phyloP scores from a whole-genome alignment of 1,140 invertebrate species.

The Drosophila simulans region DNA sequence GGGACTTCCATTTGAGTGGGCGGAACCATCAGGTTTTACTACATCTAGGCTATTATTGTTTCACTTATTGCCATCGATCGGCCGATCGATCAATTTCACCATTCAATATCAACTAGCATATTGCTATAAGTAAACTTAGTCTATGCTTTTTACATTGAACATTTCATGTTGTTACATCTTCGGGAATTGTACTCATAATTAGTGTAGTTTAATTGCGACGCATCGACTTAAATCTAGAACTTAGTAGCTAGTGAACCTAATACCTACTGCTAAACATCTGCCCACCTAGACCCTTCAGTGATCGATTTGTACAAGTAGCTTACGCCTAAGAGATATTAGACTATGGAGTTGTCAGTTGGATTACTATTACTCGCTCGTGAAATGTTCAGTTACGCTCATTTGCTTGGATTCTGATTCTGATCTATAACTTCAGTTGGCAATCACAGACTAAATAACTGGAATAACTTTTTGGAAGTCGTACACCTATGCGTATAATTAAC shows the following conservation, averaged over 20 bases:
- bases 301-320: conserved; percentile 45
- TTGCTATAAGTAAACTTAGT: conserved; percentile 35
- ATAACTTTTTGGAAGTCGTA: conserved; percentile 70
- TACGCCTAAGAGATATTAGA: conserved; percentile 47
- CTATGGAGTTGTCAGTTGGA: conserved; percentile 39
- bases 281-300: conserved; percentile 72
- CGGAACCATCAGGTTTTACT: conserved; percentile 31
- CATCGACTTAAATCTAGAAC: conserved; percentile 43
- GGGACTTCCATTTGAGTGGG: conserved; percentile 15
- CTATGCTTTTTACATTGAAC: conserved; percentile 53
- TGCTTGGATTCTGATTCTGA: conserved; percentile 55
- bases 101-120: conserved; percentile 17
- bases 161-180: conserved; percentile 65
- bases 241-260: conserved; percentile 62
- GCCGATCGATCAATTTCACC: conserved; percentile 45
- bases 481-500: conserved; percentile 59
- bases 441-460: conserved; percentile 79
- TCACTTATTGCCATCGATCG: conserved; percentile 54
- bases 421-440: conserved; percentile 65
- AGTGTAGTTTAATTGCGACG: conserved; percentile 68
- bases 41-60: conserved; percentile 72
- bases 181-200: conserved; percentile 69
- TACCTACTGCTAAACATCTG: conserved; percentile 80
- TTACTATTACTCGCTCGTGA: conserved; percentile 51
- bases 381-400: conserved; percentile 70